Conservation (phyloP, 2,113 vertebrate species). For the Ahaetulla prasina region DNA sequence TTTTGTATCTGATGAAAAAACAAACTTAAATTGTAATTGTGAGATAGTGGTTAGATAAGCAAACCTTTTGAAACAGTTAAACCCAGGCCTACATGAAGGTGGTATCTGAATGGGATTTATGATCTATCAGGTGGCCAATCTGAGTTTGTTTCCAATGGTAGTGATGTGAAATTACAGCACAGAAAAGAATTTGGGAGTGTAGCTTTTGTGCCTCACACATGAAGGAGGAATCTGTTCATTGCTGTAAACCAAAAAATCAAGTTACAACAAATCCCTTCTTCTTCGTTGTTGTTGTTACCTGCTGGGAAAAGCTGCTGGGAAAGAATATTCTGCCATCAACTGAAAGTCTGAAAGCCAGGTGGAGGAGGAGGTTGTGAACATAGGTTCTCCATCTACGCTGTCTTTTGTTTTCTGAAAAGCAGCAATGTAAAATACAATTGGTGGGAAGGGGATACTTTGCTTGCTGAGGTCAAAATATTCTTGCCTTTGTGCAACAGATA, state of each 20-base stretch:
- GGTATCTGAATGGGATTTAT: neutral
- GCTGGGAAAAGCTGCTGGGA: neutral
- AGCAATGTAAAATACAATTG: neutral
- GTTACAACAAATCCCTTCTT: neutral
- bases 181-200: neutral
- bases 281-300: neutral
- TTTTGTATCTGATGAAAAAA: neutral
- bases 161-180: neutral
- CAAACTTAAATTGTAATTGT: neutral
- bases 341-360: neutral
- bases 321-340: neutral
- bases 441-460: neutral
- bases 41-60: neutral
- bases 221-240: neutral
- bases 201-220: neutral
- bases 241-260: neutral
- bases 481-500: constrained; percentile 17
- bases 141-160: neutral
- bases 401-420: constrained; percentile 1
- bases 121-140: neutral
- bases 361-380: neutral
- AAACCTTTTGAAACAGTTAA: neutral
- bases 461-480: constrained; percentile 22
- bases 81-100: neutral
- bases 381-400: neutral